These are phyloP conservation scores for Timandra comae DNA, from an alignment of 2,888 invertebrate species.

Conservation along the genomic window DNA sequence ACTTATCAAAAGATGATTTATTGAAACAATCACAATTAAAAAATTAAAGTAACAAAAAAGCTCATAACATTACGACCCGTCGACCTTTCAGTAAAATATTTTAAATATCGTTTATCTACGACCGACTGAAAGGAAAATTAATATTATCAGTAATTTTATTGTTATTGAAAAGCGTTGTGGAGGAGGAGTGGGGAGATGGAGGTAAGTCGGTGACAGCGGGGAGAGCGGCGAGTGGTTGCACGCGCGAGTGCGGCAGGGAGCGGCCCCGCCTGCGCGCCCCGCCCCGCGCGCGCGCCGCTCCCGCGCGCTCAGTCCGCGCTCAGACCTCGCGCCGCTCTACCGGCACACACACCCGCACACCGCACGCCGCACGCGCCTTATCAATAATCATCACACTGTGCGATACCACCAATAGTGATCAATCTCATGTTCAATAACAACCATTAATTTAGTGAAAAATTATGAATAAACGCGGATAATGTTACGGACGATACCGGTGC, in stretches of 20 bases:
- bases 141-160: slow-evolving; percentile 42
- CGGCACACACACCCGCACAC: slow-evolving; percentile 18
- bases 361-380: slow-evolving; percentile 27
- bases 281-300: slow-evolving; percentile 43
- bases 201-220: slow-evolving; percentile 55
- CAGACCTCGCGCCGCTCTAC: slow-evolving; percentile 49
- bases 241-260: slow-evolving; percentile 39
- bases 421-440: no score
- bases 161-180: slow-evolving; percentile 54
- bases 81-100: background rate
- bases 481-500: slow-evolving; percentile 54
- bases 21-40: no score
- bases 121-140: slow-evolving; percentile 33
- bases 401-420: slow-evolving; percentile 19
- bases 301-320: slow-evolving; percentile 63
- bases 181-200: slow-evolving; percentile 38
- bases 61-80: slow-evolving; percentile 11
- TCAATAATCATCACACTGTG: slow-evolving; percentile 24
- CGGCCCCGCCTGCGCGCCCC: slow-evolving; percentile 39
- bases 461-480: slow-evolving; percentile 37
- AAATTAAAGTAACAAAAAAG: no score
- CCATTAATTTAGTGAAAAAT: no score
- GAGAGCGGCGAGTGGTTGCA: slow-evolving; percentile 57
- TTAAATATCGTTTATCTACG: slow-evolving; percentile 3
- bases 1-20: no score